Evolutionary conservation across 2,888 invertebrate genomes (phyloP).

Genomic region (Acleris holmiana): DNA sequence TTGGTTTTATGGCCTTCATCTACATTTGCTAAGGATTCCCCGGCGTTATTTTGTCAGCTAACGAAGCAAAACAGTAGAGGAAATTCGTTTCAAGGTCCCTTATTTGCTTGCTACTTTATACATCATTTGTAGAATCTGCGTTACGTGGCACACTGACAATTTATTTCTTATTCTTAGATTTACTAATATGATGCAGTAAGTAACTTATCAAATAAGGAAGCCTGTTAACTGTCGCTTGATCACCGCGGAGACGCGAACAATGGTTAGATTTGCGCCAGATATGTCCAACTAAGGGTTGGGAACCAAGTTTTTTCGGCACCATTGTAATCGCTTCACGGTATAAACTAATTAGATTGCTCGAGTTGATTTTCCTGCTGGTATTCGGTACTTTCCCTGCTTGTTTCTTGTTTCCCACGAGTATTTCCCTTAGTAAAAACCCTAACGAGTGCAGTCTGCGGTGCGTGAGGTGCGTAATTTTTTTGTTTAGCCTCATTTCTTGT

Average conservation of each 20-base stretch:
- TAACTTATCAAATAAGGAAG: constrained; percentile 32
- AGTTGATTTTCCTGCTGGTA: constrained; percentile 14
- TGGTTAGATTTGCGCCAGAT: constrained; percentile 22
- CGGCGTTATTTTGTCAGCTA: too few relatives aligned
- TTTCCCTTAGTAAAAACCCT: constrained; percentile 3
- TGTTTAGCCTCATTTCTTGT: too few relatives aligned
- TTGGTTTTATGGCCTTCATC: too few relatives aligned
- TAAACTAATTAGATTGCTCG: constrained; percentile 4
- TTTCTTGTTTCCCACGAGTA: constrained; percentile 19
- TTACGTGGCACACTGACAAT: constrained; percentile 8
- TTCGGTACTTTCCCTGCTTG: constrained; percentile 9
- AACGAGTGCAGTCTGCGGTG: too few relatives aligned
- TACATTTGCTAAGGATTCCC: too few relatives aligned
- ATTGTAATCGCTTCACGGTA: constrained; percentile 17
- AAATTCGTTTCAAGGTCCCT: too few relatives aligned
- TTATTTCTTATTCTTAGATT: constrained; percentile 24
- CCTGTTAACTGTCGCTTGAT: constrained; percentile 2
- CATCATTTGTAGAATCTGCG: background rate
- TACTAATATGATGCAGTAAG: constrained; percentile 17
- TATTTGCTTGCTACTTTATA: too few relatives aligned
- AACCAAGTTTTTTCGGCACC: constrained; percentile 17
- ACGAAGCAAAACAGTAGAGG: too few relatives aligned
- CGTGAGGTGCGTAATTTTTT: too few relatives aligned
- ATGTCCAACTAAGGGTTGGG: constrained; percentile 20
- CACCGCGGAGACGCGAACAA: constrained; percentile 18